Conservation (phyloP, 2,797 vertebrate genomes). For the Rousettus madagascariensis region DNA sequence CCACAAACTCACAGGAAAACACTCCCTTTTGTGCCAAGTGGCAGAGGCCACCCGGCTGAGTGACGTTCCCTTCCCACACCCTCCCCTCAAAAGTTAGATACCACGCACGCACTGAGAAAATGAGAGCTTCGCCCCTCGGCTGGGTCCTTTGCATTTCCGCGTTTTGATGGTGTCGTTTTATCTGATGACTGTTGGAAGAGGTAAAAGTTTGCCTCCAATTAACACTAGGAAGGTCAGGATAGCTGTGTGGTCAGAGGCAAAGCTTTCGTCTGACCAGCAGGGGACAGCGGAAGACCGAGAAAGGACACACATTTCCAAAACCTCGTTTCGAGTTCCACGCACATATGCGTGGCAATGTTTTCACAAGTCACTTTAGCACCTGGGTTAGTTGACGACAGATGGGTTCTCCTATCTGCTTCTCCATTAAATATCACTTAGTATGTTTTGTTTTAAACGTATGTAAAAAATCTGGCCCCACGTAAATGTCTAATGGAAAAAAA, state of each 20-base stretch:
- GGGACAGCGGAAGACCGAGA: neutral
- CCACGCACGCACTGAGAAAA: neutral
- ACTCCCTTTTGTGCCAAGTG: fast-evolving
- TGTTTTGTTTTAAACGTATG: neutral
- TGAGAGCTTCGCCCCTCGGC: neutral
- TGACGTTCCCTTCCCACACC: fast-evolving
- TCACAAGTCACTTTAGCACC: neutral
- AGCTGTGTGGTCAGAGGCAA: too few relatives aligned
- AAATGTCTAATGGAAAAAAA: neutral
- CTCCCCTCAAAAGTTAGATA: neutral
- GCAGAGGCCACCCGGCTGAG: neutral
- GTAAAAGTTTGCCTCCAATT: neutral
- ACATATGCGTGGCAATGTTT: neutral
- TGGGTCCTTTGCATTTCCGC: neutral
- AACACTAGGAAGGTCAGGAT: neutral
- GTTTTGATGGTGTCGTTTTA: too few relatives aligned
- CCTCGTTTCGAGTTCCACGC: neutral
- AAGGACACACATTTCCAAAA: neutral
- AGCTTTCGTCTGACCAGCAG: too few relatives aligned
- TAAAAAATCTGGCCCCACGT: neutral
- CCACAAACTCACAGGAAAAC: fast-evolving
- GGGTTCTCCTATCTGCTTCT: neutral
- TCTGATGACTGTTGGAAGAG: neutral
- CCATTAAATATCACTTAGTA: neutral
- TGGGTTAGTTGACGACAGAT: neutral